Percentiles rank a stretch among this genome's conserved stretches.
phyloP scores from a whole-genome alignment of 1,140 invertebrate species.

The Protaetia brevitarsis region DNA sequence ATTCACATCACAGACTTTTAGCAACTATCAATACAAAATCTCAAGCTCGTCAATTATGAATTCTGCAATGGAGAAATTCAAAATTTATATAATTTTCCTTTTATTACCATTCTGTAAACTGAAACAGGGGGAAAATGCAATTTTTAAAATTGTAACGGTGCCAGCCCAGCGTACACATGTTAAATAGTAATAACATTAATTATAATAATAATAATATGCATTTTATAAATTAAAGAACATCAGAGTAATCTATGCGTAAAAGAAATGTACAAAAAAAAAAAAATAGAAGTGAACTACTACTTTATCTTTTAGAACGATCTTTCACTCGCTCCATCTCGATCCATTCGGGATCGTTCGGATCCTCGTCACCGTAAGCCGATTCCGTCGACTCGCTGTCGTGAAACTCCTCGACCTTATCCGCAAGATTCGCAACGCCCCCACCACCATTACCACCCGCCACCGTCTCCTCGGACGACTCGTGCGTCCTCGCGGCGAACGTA shows the following conservation, averaged over 20 bases:
- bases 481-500: conserved; percentile 45
- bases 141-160: conserved; percentile 15
- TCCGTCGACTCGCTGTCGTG: conserved; percentile 59
- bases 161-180: conserved; percentile 26
- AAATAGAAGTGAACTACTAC: background rate
- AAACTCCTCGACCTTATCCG: conserved; percentile 33
- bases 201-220: background rate
- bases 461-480: conserved; percentile 34
- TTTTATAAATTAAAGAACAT: conserved; percentile 17
- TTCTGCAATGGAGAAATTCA: too few relatives aligned
- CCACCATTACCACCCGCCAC: background rate
- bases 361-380: conserved; percentile 64
- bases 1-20: conserved; percentile 41
- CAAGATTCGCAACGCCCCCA: conserved; percentile 12
- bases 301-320: conserved; percentile 42
- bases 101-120: background rate
- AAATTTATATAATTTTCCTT: conserved; percentile 13
- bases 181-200: background rate
- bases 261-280: conserved; percentile 20
- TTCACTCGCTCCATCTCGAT: conserved; percentile 45
- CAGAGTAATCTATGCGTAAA: conserved; percentile 6
- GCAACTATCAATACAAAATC: conserved; percentile 38
- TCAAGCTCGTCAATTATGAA: too few relatives aligned
- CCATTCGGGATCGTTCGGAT: conserved; percentile 82
- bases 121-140: background rate